These are phyloP conservation scores for Acipenser oxyrinchus DNA, from an alignment of 2,797 vertebrate species.

Conservation along the genomic window DNA sequence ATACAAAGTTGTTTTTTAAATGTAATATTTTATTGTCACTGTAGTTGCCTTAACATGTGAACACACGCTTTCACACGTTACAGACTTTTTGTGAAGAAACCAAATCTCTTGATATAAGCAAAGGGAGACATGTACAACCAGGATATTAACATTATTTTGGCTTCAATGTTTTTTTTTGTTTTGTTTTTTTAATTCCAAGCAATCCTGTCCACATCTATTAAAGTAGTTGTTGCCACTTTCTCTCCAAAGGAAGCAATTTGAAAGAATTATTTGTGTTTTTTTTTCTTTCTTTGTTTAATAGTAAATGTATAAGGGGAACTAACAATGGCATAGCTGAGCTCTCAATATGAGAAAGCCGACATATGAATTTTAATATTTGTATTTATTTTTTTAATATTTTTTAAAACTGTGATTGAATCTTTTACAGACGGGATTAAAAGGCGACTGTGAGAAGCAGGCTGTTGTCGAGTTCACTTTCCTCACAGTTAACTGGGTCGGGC, in stretches of 20 bases:
- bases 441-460: constrained; percentile 73
- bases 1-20: constrained; percentile 58
- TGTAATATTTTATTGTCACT: constrained; percentile 96
- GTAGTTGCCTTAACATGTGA: constrained; percentile 86
- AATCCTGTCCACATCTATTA: constrained; percentile 84
- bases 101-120: constrained; percentile 48
- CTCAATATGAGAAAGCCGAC: constrained; percentile 99
- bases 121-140: constrained; percentile 50
- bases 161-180: constrained; percentile 55
- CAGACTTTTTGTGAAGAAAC: constrained; percentile 51
- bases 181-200: constrained; percentile 75
- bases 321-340: constrained; percentile 97
- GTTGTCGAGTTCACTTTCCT: constrained; percentile 77
- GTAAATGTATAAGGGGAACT: constrained; percentile 50
- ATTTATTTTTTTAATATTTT: constrained; percentile 51
- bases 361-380: constrained; percentile 67
- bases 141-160: constrained; percentile 46
- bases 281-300: constrained; percentile 11
- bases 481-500: constrained; percentile 68
- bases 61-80: constrained; percentile 72
- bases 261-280: constrained; percentile 22
- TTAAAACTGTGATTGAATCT: constrained; percentile 58
- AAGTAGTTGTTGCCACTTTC: constrained; percentile 76
- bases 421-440: constrained; percentile 66
- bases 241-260: constrained; percentile 70